These are phyloP conservation scores for Hypercompe scribonia DNA, from an alignment of 2,888 invertebrate genomes.

Conservation along the genomic window DNA sequence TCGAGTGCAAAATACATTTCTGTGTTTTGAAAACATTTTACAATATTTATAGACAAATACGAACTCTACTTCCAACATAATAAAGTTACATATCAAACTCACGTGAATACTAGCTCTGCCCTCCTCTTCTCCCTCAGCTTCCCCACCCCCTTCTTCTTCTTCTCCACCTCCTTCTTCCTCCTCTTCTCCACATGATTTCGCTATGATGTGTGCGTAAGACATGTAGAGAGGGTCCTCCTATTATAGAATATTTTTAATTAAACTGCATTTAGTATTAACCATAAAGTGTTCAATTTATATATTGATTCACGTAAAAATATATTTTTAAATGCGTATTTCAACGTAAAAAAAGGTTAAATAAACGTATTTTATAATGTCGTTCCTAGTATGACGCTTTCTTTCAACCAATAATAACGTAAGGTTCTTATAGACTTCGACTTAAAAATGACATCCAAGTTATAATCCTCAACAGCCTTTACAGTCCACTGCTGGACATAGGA, in stretches of 20 bases:
- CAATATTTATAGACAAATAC: not conserved
- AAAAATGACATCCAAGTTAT: too few relatives aligned
- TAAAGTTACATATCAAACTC: conserved; percentile 71
- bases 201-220: conserved; percentile 99
- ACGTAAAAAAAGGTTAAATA: not conserved
- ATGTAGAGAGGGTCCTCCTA: conserved; percentile 98
- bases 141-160: conserved; percentile 91
- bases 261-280: not conserved
- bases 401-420: too few relatives aligned
- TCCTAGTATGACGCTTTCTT: too few relatives aligned
- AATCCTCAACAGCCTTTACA: too few relatives aligned
- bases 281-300: not conserved
- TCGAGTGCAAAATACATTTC: not conserved
- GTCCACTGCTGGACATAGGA: too few relatives aligned
- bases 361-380: too few relatives aligned
- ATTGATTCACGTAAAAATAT: too few relatives aligned
- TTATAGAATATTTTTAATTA: conserved; percentile 17
- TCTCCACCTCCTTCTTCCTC: conserved; percentile 96
- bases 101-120: conserved; percentile 97
- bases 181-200: conserved; percentile 98
- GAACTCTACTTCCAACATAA: not conserved
- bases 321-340: not conserved
- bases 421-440: too few relatives aligned
- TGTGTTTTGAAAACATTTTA: not conserved
- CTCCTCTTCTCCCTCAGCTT: conserved; percentile 88